Evolutionary conservation across 2,888 invertebrate species (phyloP), one percentile per base, ranked within the genome.

Genomic region (Romanomermis culicivorax): DNA sequence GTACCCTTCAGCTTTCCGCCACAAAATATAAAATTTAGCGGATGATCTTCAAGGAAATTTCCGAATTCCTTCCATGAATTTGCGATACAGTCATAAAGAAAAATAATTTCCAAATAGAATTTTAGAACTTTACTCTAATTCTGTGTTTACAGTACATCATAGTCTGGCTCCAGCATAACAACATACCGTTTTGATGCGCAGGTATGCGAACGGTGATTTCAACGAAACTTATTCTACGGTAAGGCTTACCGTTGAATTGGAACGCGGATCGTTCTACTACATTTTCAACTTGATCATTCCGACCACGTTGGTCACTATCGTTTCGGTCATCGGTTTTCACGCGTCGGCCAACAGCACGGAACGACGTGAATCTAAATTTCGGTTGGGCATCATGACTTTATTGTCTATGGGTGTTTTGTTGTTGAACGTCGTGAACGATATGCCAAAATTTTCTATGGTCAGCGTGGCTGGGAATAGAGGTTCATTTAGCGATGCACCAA

Each of bases 211-310:
- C n/a, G n/a, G n/a, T n/a, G n/a, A n/a, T n/a, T 36, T 27, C 27
- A 49, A 49, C 29, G 50, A 49, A 27, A 49, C 27, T 27, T 49
- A 49, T 29, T 49, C 50, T 14, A 49, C 50, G 50, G 50, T 65
- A 3, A 58, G 58, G 24, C 61, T 66, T 61, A 58, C 59, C 24
- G 55, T 67, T 27, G 55, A 60, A 23, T 54, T 67, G 24, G 57
- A 69, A 54, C 62, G 74, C 23, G 69, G 72, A 52, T 71, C 72
- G 4, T 67, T 74, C 58, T 74, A 74, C 61, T 74, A 74, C 61
- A 68, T 74, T 27, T 74, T 74, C 65, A 74, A 74, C 61, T 68
- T 74, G 64, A 71, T 74, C 30, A 69, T 74, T 61, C 74, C 74
- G 2, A 73, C 73, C 58, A 65, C 73, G 24, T 61, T 74, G 52